Base-by-base conservation (phyloP, 2,888 invertebrate species). In the Drosophila hamatofila region DNA sequence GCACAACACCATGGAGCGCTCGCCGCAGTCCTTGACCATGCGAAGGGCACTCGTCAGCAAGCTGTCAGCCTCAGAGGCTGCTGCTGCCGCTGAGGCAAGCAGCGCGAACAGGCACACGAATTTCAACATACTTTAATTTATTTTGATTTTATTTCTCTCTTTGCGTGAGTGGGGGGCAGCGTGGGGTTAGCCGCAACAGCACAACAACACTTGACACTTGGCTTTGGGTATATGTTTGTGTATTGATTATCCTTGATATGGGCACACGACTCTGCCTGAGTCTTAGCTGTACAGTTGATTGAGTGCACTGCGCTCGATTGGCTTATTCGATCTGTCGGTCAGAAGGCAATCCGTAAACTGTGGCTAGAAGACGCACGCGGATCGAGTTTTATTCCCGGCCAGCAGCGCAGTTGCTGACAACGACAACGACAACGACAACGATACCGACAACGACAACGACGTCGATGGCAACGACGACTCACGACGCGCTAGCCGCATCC, bases 21-120 rank as follows among this genome's bases (percentile, higher is more conserved):
- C 94, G 57, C 95, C 95, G 92, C 96, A 96, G 89, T 95, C 95
- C 93, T 95, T 95, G 74, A 96, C 93, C 92, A 96, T 95, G 90
- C 94, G 94, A 68, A 96, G 93, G 12, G 96, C 96, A 46, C 94
- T 94, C 80, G 95, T 95, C 90, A 96, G 92, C 52, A 94, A 90
- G 78, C 86, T 91, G 48, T 94, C 94, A 74, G 95, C 94, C 64
- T 94, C 94, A 51, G 93, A 92, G 67, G 86, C 80, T 35, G 87
- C 79, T 81, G 93, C 93, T 30, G 93, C 93, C 56, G 94, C 92
- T 49, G 94, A 92, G 64, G 94, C 93, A 89, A 94, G 93, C 90
- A 95, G 81, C 77, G 94, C 92, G 67, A 92, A 87, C 56, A 92
- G 80, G 80, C 91, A 92, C 90, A 92, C 90, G 80, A 93, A 91